A percentile compares a stretch with the other conserved stretches of the same genome.
phyloP scores from a whole-genome alignment of 2,888 invertebrate genomes.

The Oligia strigilis region DNA sequence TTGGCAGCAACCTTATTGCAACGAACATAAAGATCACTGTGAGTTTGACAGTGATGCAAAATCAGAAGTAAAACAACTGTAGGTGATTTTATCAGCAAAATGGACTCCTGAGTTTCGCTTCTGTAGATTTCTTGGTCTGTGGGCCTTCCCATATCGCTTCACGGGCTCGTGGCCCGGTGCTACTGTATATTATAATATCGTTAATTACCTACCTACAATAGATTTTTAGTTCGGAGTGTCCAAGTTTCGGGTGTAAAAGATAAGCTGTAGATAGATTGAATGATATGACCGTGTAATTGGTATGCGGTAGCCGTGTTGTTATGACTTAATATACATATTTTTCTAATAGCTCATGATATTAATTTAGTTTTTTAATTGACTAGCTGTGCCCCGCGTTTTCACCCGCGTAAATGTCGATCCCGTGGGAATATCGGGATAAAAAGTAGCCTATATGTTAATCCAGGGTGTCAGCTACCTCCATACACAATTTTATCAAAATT shows the following conservation, averaged over 20 bases:
- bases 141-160: conserved; percentile 51
- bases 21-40: neutral
- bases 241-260: conserved; percentile 55
- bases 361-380: neutral
- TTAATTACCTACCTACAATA: conserved; percentile 55
- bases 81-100: neutral
- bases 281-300: conserved; percentile 53
- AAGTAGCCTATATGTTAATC: too few species aligned
- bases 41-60: neutral
- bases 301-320: conserved; percentile 32
- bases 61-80: neutral
- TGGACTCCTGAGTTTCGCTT: neutral
- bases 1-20: neutral
- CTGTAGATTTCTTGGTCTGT: conserved; percentile 34
- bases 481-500: too few species aligned
- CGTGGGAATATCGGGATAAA: too few species aligned
- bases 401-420: too few species aligned
- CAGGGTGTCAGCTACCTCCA: too few species aligned
- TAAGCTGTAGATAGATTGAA: conserved; percentile 49
- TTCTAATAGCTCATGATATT: conserved; percentile 19
- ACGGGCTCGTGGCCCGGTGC: conserved; percentile 43
- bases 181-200: conserved; percentile 57
- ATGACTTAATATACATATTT: conserved; percentile 33
- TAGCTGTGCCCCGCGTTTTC: too few species aligned
- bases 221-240: conserved; percentile 45